Percentiles rank a stretch among this genome's conserved stretches.
Conservation (phyloP, 1,140 invertebrate genomes). For the Caenorhabditis briggsae region DNA sequence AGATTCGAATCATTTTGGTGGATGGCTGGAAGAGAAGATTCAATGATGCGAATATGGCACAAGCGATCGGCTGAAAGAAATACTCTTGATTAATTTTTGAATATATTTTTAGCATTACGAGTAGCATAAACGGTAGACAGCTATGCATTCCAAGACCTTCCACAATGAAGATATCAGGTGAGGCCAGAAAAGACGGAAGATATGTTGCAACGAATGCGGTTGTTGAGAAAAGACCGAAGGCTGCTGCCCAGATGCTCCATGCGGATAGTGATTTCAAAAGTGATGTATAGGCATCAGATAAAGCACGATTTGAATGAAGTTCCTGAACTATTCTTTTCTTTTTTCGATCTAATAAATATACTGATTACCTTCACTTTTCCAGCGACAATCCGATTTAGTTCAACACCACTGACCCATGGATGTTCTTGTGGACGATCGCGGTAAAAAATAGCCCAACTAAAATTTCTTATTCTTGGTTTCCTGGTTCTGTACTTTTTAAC, state of each 20-base stretch:
- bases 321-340: neutral
- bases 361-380: slow-evolving; percentile 61
- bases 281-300: slow-evolving; percentile 32
- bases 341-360: neutral
- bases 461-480: neutral
- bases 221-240: slow-evolving; percentile 54
- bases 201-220: slow-evolving; percentile 40
- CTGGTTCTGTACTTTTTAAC: neutral
- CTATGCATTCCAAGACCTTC: slow-evolving; percentile 53
- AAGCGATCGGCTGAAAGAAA: slow-evolving; percentile 57
- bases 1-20: slow-evolving; percentile 60
- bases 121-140: slow-evolving; percentile 4
- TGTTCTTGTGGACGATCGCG: slow-evolving; percentile 65
- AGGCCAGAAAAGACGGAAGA: slow-evolving; percentile 55
- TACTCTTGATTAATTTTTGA: neutral
- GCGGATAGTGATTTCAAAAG: slow-evolving; percentile 62
- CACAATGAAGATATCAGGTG: slow-evolving; percentile 61
- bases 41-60: slow-evolving; percentile 41
- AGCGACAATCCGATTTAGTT: slow-evolving; percentile 64
- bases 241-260: slow-evolving; percentile 64
- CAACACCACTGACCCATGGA: slow-evolving; percentile 65
- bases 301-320: slow-evolving; percentile 61
- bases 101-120: slow-evolving; percentile 36
- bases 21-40: slow-evolving; percentile 58
- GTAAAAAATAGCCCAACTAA: slow-evolving; percentile 64